Base-by-base conservation (phyloP, 92 coral and sea anemone genomes). In the Anthopleura xanthogrammica region DNA sequence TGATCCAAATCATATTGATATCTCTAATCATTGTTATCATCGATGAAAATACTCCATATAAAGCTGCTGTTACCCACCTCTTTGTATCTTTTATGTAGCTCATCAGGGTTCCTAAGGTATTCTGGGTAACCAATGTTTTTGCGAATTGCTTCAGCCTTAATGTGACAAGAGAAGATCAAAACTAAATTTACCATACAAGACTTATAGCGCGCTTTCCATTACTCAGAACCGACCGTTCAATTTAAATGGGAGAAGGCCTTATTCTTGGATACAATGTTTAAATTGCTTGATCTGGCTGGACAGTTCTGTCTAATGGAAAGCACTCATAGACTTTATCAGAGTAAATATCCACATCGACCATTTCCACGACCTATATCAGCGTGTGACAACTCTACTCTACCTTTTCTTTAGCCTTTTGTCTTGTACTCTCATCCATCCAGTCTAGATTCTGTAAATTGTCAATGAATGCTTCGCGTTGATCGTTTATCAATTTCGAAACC, bases 391-490 rank as follows among this genome's bases (percentile, higher is more conserved):
- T 0, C 9, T 10, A 9, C 16, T 2, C 0, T 42, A 94, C 98
- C 96, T 95, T 95, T 75, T 94, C 94, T 79, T 66, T 87, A 12
- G 98, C 96, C 11, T 83, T 90, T 52, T 57, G 56, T 72, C 86
- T 94, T 24, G 98, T 95, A 64, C 81, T 86, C 13, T 81, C 85
- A 78, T 94, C 98, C 98, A 94, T 94, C 98, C 98, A 94, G 83
- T 87, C 98, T 57, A 92, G 85, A 12, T 79, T 52, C 22, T 92
- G 78, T 54, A 94, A 71, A 77, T 87, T 94, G 13, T 79, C 60
- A 22, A 94, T 90, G 55, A 95, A 95, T 0, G 89, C 85, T 74
- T 85, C 72, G 20, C 94, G 90, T 68, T 90, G 89, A 75, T 89
- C 98, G 36, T 79, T 78, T 12, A 95, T 95, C 90, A 95, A 75